Evolutionary conservation across 2,797 vertebrate genomes (phyloP).

Genomic region (Pachyuromys duprasi): DNA sequence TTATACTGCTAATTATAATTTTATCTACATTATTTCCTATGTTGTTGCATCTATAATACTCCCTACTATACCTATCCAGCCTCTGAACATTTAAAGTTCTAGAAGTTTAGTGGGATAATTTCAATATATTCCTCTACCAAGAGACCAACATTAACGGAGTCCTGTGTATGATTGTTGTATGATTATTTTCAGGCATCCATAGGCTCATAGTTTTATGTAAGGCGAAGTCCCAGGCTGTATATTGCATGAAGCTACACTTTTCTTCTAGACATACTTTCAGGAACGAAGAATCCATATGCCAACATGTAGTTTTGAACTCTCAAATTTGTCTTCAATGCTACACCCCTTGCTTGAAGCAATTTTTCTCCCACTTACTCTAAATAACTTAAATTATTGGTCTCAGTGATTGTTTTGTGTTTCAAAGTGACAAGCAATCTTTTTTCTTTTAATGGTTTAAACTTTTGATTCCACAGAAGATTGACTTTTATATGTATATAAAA

Average conservation of each 20-base stretch:
- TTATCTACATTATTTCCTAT: neutral
- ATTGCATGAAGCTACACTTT: constrained; percentile 1
- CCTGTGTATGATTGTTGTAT: neutral
- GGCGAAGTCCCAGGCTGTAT: neutral
- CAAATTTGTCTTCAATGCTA: neutral
- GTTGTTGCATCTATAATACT: neutral
- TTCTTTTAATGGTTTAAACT: neutral
- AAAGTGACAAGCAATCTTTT: neutral
- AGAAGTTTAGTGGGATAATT: neutral
- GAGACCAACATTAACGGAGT: neutral
- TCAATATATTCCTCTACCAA: constrained; percentile 3
- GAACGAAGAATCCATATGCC: neutral
- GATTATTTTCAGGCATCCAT: neutral
- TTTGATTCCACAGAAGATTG: neutral
- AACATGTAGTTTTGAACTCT: constrained; percentile 24
- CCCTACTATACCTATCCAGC: neutral
- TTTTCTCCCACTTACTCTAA: neutral
- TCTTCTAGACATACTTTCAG: neutral
- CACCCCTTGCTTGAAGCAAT: neutral
- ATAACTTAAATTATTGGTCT: neutral
- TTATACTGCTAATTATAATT: neutral
- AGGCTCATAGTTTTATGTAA: neutral
- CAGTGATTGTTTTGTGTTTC: neutral
- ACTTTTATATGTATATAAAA: neutral
- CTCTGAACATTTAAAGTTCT: constrained; percentile 7